Evolutionary conservation across 2,113 vertebrate genomes (phyloP).

Genomic region (Patagioenas fasciata): DNA sequence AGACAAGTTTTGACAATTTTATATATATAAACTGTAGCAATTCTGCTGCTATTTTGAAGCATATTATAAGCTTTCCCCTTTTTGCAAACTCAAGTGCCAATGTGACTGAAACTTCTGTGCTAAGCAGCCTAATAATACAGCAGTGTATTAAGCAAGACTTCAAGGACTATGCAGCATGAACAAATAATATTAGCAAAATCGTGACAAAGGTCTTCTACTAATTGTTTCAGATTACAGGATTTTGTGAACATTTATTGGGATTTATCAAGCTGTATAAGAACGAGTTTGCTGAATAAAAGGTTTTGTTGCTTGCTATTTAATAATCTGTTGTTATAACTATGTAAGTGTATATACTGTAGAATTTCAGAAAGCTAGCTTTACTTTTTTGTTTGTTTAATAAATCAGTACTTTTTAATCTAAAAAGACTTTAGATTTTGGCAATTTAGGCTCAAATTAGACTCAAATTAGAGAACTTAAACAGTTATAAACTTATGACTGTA

Average conservation of each 20-base stretch:
- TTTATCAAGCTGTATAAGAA: background rate
- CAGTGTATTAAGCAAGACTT: background rate
- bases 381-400: conserved; percentile 13
- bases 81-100: background rate
- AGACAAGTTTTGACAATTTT: background rate
- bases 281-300: background rate
- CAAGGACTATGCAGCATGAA: background rate
- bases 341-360: background rate
- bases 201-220: background rate
- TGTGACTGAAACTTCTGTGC: background rate
- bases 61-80: background rate
- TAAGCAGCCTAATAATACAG: background rate
- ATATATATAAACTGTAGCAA: background rate
- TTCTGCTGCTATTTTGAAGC: background rate
- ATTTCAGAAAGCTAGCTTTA: background rate
- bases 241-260: background rate
- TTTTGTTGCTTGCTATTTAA: background rate
- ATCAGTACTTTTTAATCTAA: background rate
- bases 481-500: background rate
- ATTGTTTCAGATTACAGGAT: background rate
- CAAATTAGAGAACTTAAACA: background rate
- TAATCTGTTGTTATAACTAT: background rate
- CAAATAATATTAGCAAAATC: background rate
- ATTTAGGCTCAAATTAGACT: background rate
- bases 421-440: background rate